Evolutionary conservation across 2,888 invertebrate species (phyloP).

Genomic region (Parasteatoda lunata): DNA sequence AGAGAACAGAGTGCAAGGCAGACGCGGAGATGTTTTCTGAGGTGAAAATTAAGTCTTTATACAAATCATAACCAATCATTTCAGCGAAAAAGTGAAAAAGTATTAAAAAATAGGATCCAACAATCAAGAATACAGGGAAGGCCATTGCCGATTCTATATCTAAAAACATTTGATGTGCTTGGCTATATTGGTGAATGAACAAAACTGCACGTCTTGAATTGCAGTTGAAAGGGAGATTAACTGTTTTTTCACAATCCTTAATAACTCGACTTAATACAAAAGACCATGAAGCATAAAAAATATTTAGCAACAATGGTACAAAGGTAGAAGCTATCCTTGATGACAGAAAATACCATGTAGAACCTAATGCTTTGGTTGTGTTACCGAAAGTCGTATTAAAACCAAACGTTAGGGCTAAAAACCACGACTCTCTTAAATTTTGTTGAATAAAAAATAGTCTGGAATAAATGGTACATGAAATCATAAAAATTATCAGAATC

Average conservation of each 20-base stretch:
- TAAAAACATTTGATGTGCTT: neutral
- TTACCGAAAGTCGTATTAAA: neutral
- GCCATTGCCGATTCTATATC: constrained; percentile 2
- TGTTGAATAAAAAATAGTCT: neutral
- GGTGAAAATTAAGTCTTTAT: neutral
- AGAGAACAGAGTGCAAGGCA: neutral
- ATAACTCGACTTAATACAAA: neutral
- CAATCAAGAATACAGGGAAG: neutral
- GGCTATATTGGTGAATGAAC: neutral
- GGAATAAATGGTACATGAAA: too few relatives aligned
- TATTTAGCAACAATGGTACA: neutral
- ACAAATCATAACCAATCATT: neutral
- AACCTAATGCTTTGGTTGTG: neutral
- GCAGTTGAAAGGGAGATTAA: neutral
- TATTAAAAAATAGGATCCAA: neutral
- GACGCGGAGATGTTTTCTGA: neutral
- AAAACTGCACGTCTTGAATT: too few relatives aligned
- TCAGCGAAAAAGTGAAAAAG: neutral
- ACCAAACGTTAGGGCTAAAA: neutral
- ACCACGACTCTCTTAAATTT: neutral
- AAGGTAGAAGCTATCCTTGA: neutral
- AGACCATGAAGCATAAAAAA: neutral
- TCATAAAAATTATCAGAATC: neutral
- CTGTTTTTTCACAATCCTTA: neutral
- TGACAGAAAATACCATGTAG: neutral